These are phyloP conservation scores for Erpornis zantholeuca DNA, from an alignment of 2,113 vertebrate genomes.

Conservation along the genomic window DNA sequence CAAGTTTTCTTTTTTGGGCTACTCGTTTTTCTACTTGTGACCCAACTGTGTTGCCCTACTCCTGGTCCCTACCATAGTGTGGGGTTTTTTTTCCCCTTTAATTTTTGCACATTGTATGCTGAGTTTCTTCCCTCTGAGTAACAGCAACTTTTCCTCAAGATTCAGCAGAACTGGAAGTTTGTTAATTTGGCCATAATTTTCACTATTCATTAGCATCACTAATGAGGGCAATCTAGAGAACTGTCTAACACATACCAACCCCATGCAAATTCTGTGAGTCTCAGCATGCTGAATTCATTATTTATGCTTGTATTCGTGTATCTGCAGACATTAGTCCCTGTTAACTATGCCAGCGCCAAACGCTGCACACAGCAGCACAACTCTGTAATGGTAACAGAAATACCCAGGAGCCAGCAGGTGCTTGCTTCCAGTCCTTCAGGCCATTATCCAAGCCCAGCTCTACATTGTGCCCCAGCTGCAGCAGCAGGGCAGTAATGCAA, in stretches of 20 bases:
- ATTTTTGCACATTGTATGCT: neutral
- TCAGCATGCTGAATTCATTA: neutral
- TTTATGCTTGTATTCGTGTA: neutral
- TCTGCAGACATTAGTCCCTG: neutral
- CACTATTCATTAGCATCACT: neutral
- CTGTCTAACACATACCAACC: neutral
- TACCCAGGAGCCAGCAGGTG: neutral
- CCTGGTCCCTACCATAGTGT: neutral
- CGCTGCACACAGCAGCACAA: neutral
- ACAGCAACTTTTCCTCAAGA: neutral
- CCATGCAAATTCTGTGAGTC: neutral
- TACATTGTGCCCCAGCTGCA: neutral
- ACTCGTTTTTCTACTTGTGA: neutral
- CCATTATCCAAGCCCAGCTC: neutral
- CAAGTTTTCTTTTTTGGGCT: neutral
- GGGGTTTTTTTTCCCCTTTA: fast-evolving
- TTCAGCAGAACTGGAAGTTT: neutral
- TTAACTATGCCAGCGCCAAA: neutral
- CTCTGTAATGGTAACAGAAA: neutral
- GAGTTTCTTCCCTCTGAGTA: neutral
- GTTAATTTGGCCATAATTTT: neutral
- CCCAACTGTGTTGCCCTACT: neutral
- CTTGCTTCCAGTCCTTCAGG: neutral
- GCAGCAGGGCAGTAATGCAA: neutral
- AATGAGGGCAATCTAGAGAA: neutral